These are phyloP conservation scores for Herpetotheres cachinnans DNA, from an alignment of 2,113 vertebrate genomes.

Conservation along the genomic window DNA sequence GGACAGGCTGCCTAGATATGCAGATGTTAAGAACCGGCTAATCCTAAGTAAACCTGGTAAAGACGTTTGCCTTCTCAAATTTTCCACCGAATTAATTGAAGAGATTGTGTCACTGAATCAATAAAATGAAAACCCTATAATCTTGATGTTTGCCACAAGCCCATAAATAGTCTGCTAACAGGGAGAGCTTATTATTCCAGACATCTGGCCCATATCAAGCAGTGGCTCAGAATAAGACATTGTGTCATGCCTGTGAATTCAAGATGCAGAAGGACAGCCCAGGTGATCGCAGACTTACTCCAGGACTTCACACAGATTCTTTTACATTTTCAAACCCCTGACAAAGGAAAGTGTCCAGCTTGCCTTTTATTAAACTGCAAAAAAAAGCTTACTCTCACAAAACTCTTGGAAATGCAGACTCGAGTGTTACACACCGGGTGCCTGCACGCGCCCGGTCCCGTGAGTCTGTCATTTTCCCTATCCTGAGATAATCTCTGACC, in stretches of 20 bases:
- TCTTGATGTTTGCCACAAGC: neutral
- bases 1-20: neutral
- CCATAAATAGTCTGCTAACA: neutral
- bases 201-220: neutral
- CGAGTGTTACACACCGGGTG: neutral
- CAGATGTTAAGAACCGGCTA: slow-evolving; percentile 1
- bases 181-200: neutral
- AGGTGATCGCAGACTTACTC: neutral
- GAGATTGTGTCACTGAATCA: neutral
- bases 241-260: neutral
- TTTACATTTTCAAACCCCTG: neutral
- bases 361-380: neutral
- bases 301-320: neutral
- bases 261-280: neutral
- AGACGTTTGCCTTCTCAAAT: neutral
- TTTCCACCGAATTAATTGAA: neutral
- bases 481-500: neutral
- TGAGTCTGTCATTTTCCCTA: neutral
- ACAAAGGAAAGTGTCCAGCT: neutral
- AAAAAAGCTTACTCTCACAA: neutral
- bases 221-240: neutral
- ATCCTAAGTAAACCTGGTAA: neutral
- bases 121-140: neutral
- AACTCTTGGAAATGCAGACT: neutral
- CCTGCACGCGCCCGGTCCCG: neutral